Evolutionary conservation across 2,113 vertebrate genomes (phyloP), one percentile per base, ranked within the genome.

Genomic region (Tupaia chinensis): DNA sequence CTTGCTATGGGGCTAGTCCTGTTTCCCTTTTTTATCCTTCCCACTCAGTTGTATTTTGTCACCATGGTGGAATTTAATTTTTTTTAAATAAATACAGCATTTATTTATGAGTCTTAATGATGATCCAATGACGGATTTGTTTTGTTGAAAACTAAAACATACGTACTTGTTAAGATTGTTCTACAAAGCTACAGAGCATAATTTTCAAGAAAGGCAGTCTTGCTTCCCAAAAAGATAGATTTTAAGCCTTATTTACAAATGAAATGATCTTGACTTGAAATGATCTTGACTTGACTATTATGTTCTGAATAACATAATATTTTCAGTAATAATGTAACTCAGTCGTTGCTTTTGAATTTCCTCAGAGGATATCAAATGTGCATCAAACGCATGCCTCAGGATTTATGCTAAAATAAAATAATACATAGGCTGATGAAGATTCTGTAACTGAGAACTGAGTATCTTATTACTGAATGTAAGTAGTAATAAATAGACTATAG

Each of bases 271-370:
- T 94, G 22, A 95, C 17, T 87, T 93, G 83, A 86, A 91, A 95
- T 15, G 10, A 10, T 74, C 7, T 68, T 94, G 22, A 95, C 17
- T 87, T 93, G 83, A 86, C 25, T 27, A 79, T 74, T 94, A 60
- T 73, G 2, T 9, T 87, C 20, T 74, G 83, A 89, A 79, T 82
- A 92, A 87, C 12, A 1, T 79, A 95, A 5, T 85, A 81, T 73
- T 91, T 90, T 89, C 27, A 63, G 32, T 58, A 91, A 66, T 89
- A 22, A 91, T 78, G 11, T 91, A 88, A 87, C 9, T 20, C 20
- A 58, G 54, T 73, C 81, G 91, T n/a, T 74, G 60, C 78, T 82
- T 94, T 92, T 92, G 32, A 95, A 95, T 92, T 65, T 84, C 23
- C 80, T 92, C 16, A 72, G 54, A 80, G 7, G 34, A 65, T 20